Percentiles rank a stretch among this genome's conserved stretches.
Evolutionary conservation across 2,113 vertebrate genomes (phyloP).

Genomic region (Reinhardtius hippoglossoides): DNA sequence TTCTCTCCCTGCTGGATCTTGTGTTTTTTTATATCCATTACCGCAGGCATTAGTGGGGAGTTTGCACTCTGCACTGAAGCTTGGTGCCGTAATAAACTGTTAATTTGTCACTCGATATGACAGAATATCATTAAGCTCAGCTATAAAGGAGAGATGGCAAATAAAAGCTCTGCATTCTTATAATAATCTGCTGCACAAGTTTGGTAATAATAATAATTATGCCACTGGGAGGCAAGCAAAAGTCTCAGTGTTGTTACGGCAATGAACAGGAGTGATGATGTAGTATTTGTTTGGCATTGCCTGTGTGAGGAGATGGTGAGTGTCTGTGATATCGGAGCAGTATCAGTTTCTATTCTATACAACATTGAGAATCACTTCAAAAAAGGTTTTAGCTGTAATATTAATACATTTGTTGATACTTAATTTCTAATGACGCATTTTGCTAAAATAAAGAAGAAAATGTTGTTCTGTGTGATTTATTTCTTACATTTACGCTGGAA

Average conservation of each 20-base stretch:
- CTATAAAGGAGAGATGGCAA: conserved; percentile 72
- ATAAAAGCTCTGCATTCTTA: conserved; percentile 65
- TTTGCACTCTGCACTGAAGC: conserved; percentile 73
- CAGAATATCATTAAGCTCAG: conserved; percentile 76
- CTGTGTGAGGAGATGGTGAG: conserved; percentile 1
- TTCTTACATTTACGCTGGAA: conserved; percentile 25
- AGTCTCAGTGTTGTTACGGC: conserved; percentile 34
- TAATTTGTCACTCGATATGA: conserved; percentile 74
- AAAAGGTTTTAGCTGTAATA: not conserved
- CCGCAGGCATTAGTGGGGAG: conserved; percentile 69
- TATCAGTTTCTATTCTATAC: not conserved
- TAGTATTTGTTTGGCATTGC: conserved; percentile 27
- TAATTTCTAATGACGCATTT: not conserved
- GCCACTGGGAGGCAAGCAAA: conserved; percentile 64
- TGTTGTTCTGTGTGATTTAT: conserved; percentile 23
- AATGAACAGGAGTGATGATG: conserved; percentile 33
- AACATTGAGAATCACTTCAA: conserved; percentile 6
- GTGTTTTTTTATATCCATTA: conserved; percentile 71
- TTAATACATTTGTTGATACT: not conserved
- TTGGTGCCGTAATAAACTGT: conserved; percentile 69
- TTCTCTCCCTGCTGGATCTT: conserved; percentile 64
- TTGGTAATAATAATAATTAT: conserved; percentile 74
- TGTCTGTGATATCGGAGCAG: conserved; percentile 2
- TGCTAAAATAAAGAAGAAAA: not conserved
- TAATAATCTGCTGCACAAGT: conserved; percentile 66